Evolutionary conservation across 2,113 vertebrate species (phyloP).

Genomic region (Diadophis punctatus): DNA sequence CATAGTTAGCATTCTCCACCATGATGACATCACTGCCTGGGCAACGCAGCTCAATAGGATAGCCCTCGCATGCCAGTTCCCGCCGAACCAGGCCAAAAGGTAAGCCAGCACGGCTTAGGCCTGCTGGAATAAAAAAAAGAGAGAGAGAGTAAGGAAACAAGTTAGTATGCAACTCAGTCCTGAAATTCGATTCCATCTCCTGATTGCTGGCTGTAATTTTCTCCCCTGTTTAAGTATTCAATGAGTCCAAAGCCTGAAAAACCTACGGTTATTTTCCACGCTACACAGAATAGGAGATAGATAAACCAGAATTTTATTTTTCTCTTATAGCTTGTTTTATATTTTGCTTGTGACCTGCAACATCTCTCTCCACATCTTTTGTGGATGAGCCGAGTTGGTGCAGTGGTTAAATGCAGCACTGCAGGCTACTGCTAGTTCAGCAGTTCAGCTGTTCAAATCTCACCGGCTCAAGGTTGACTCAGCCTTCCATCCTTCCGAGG

Average conservation of each 20-base stretch:
- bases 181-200: not conserved
- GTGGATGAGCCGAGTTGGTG: too few species aligned
- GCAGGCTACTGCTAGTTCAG: too few species aligned
- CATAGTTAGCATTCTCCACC: constrained; percentile 93
- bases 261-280: not conserved
- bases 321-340: not conserved
- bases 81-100: constrained; percentile 89
- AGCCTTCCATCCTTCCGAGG: not conserved
- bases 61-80: constrained; percentile 90
- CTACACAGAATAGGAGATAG: not conserved
- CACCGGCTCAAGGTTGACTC: not conserved
- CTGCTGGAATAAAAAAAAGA: constrained; percentile 48
- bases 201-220: not conserved
- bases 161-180: not conserved
- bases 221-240: not conserved
- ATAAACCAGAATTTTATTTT: not conserved
- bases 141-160: not conserved
- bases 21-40: constrained; percentile 92
- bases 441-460: too few species aligned
- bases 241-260: not conserved
- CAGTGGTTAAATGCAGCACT: too few species aligned
- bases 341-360: not conserved
- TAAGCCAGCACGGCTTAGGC: constrained; percentile 86
- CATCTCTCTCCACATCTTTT: not conserved
- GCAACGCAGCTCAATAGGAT: constrained; percentile 92